Evolutionary conservation across 2,113 vertebrate genomes (phyloP), one percentile per base, ranked within the genome.

Genomic region (Symphodus melops): DNA sequence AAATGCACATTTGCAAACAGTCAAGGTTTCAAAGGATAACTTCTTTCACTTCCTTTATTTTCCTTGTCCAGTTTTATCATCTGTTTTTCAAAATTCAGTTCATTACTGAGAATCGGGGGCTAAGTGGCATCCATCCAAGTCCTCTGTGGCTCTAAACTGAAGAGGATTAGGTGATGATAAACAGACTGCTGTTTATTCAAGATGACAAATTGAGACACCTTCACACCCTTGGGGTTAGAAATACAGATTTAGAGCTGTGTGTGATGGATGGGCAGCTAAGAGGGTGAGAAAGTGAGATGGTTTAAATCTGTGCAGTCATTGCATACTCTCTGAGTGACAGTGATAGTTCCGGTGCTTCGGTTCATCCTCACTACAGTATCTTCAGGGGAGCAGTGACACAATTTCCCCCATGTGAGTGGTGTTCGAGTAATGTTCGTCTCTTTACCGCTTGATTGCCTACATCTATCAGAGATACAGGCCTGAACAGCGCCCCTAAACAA

Each of bases 101-200:
- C 9, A 64, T 60, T 54, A 51, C 8, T 33, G 36, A 53, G 70
- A 61, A 56, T 53, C 20, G 61, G 58, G 58, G 61, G 10, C 68
- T 57, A 66, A 75, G 70, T 72, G 58, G 71, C 80, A 82, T 36
- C 48, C 52, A 28, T 75, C 70, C 78, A 73, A 68, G 52, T 41
- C 0, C 54, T 58, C 81, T 0, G 2, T 17, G 44, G 73, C 81
- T 83, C 69, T 59, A 70, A 80, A 82, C 52, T 0, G 44, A 39
- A 46, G 69, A 69, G 62, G 75, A 86, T 86, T 66, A 85, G 66
- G 53, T 46, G 9, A 70, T 44, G 87, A 92, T 88, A 89, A 87
- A 88, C 81, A 89, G 68, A 79, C 78, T 57, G 52, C 51, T 86
- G 88, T 92, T 91, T 92, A 89, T 70, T 71, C 82, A 81, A 69